Conservation (phyloP, 2,888 invertebrate species). For the Euplexia lucipara region DNA sequence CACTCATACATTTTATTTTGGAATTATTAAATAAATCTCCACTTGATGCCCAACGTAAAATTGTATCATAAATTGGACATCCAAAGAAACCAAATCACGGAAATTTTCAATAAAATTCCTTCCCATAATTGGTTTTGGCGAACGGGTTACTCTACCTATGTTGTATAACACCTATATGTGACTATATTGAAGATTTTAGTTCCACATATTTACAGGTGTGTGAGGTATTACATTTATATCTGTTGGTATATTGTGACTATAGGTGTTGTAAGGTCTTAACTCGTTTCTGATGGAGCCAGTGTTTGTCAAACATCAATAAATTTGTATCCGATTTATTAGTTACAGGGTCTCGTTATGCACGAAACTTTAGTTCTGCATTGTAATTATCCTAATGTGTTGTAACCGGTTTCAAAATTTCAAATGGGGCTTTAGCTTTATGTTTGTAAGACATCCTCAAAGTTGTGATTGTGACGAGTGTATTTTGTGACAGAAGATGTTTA, state of each 20-base stretch:
- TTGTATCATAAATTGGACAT: conserved; percentile 1
- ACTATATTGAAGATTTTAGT: not conserved
- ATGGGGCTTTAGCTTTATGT: conserved; percentile 20
- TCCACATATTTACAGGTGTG: conserved; percentile 8
- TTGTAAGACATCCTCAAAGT: conserved; percentile 13
- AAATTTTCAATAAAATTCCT: not conserved
- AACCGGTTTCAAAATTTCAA: conserved; percentile 23
- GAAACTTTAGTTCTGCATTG: conserved; percentile 13
- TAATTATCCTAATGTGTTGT: conserved; percentile 24
- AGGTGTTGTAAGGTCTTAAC: conserved; percentile 14
- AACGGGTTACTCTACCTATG: not conserved
- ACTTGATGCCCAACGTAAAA: not conserved
- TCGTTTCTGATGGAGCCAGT: conserved; percentile 42
- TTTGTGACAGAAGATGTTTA: not conserved
- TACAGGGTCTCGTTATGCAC: not conserved
- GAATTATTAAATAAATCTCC: conserved; percentile 3
- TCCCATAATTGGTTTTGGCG: not conserved
- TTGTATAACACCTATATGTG: not conserved
- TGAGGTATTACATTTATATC: conserved; percentile 7
- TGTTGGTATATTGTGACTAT: conserved; percentile 14
- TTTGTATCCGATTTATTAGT: conserved; percentile 4
- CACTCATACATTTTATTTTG: not conserved
- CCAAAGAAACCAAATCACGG: not conserved
- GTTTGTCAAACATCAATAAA: conserved; percentile 43
- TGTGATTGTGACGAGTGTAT: conserved; percentile 7